A percentile compares a stretch with the other conserved stretches of the same genome.
These are phyloP conservation scores for Drosophila anomelani DNA, from an alignment of 2,888 invertebrate genomes.

Conservation along the genomic window DNA sequence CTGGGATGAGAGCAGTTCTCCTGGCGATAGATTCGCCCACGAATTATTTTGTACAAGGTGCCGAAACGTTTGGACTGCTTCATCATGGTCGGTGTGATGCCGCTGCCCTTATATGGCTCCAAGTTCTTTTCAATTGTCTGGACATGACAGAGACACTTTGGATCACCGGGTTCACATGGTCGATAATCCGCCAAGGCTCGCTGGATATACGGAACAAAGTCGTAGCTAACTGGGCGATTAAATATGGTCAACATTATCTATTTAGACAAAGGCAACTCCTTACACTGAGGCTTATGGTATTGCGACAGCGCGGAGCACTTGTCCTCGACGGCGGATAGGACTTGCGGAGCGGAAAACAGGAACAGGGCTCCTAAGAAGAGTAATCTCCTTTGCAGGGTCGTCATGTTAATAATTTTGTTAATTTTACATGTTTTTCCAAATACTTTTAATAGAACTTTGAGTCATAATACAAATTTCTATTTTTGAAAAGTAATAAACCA, in stretches of 20 bases:
- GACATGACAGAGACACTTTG: slow-evolving; percentile 20
- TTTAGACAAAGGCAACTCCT: neutral
- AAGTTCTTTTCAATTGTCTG: slow-evolving; percentile 16
- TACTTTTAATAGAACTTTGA: neutral
- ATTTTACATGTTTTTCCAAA: slow-evolving; percentile 10
- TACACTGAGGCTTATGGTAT: slow-evolving; percentile 1
- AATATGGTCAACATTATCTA: neutral
- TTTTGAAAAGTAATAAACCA: too few relatives aligned
- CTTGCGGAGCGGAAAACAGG: neutral
- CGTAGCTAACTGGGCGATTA: slow-evolving; percentile 4
- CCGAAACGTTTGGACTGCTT: slow-evolving; percentile 17
- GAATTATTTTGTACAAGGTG: slow-evolving; percentile 26
- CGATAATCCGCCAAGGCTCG: slow-evolving; percentile 17
- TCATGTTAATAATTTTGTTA: neutral
- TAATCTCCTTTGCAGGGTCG: neutral
- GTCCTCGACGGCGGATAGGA: neutral
- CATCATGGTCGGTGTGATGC: slow-evolving; percentile 27
- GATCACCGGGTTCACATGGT: slow-evolving; percentile 19
- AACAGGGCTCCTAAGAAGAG: slow-evolving; percentile 11
- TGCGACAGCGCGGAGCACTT: neutral
- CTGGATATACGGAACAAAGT: slow-evolving; percentile 12
- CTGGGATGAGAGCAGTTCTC: slow-evolving; percentile 12
- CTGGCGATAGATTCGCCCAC: slow-evolving; percentile 24
- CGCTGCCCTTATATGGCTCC: slow-evolving; percentile 10
- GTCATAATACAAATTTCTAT: slow-evolving; percentile 4